Percentiles rank a stretch among this genome's conserved stretches.
These are phyloP conservation scores for Semnopithecus entellus DNA, from an alignment of 2,113 vertebrate genomes.

Conservation along the genomic window DNA sequence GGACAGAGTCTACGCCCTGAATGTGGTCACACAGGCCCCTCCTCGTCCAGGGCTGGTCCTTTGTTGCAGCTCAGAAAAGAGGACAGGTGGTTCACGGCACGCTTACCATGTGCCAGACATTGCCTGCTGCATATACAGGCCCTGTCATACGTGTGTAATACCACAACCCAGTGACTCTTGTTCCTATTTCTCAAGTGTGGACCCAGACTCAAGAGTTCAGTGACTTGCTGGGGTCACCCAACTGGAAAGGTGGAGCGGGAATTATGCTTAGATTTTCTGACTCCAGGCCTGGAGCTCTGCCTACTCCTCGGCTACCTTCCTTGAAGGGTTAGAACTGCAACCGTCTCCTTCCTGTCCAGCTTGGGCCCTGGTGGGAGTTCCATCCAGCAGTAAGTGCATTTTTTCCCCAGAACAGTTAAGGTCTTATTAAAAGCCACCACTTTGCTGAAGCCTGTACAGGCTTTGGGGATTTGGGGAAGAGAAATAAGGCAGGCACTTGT, in stretches of 20 bases:
- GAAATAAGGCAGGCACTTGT: background rate
- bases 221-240: background rate
- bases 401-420: background rate
- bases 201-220: background rate
- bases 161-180: background rate
- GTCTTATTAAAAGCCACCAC: background rate
- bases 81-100: background rate
- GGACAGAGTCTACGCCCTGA: background rate
- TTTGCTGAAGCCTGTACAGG: background rate
- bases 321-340: background rate
- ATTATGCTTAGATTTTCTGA: background rate
- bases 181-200: background rate
- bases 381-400: background rate
- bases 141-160: no score
- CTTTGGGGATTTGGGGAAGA: background rate
- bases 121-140: no score
- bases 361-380: background rate
- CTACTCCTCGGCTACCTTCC: background rate
- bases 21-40: no score
- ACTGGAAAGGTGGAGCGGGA: background rate
- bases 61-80: background rate
- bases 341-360: background rate
- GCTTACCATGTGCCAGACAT: background rate
- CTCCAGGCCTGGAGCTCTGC: background rate
- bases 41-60: background rate